Evolutionary conservation across 2,888 invertebrate species (phyloP), one percentile per base, ranked within the genome.

Genomic region (Tillus elongatus): DNA sequence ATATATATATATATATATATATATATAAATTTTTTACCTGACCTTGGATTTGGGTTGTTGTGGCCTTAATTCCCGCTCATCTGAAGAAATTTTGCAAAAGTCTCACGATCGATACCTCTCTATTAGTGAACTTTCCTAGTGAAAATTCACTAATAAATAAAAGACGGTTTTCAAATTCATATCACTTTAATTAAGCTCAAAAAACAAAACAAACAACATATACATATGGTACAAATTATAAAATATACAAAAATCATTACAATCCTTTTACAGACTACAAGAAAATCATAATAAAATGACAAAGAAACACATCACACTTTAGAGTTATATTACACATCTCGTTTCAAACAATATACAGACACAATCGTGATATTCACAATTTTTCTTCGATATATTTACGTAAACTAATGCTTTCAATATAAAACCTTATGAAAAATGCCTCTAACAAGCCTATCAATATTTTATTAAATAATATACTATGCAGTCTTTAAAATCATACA

Each of bases 1-100:
- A 33, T 33, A 33, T 15, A 33, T 33, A 15, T 15, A 33, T 33
- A 33, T 15, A 33, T 33, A 15, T 33, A 33, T 33, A 15, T 33
- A 15, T 14, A 16, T 15, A 33, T 33, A 15, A 15, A 16, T 13
- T 13, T 31, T 11, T 14, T 11, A 31, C 13, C 9, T 4, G 3
- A 4, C n/a, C n/a, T n/a, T n/a, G n/a, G n/a, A n/a, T n/a, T n/a
- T n/a, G n/a, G n/a, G n/a, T n/a, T n/a, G n/a, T n/a, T n/a, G n/a
- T n/a, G n/a, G n/a, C n/a, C n/a, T n/a, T n/a, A n/a, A n/a, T n/a
- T n/a, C n/a, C n/a, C n/a, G n/a, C n/a, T n/a, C n/a, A n/a, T n/a
- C n/a, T n/a, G n/a, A n/a, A n/a, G n/a, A n/a, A n/a, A n/a, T n/a
- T n/a, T n/a, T n/a, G n/a, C n/a, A n/a, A n/a, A n/a, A n/a, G n/a